Evolutionary conservation across 2,113 vertebrate genomes (phyloP), one percentile per base, ranked within the genome.

Genomic region (Pollimyrus isidori): DNA sequence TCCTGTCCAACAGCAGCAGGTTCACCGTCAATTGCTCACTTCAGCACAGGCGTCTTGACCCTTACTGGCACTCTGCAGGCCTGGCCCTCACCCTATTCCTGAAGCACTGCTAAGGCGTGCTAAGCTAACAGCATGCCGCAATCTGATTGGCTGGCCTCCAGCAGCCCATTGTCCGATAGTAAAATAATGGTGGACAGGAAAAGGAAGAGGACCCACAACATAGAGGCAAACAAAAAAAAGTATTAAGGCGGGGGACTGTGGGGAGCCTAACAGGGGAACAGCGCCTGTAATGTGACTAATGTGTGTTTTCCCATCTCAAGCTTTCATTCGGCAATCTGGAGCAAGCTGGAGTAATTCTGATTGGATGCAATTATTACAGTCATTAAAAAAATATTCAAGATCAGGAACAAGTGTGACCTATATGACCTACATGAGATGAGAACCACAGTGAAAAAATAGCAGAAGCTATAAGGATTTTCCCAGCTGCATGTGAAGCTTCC

Each of bases 121-220:
- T 86, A 89, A 84, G 90, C 93, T 95, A 95, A 95, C 94, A 93
- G 91, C 91, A 89, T 91, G 88, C 89, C 30, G 30, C 92, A 94
- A 96, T 90, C 94, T 96, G 89, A 95, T 97, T 97, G 97, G 97
- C 96, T 84, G 21, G 7, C 0, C 39, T 95, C 97, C 97, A 97
- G 95, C 89, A 26, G 91, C 91, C 96, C 96, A 94, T 94, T 96
- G 95, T 96, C 95, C 94, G 95, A 94, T 95, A 93, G 96, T 95
- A 94, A 94, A 94, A 17, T 92, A 91, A 92, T 92, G 93, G 92
- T 92, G 94, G 93, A 96, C 97, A 98, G 97, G 97, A 98, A 98
- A 97, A 93, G 97, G 97, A 98, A 98, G 97, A 95, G 95, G 92
- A 96, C 94, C 95, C 94, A 95, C 93, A 95, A 95, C 96, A 96